Conservation (phyloP, 2,113 vertebrate genomes). For the Gallinago media region DNA sequence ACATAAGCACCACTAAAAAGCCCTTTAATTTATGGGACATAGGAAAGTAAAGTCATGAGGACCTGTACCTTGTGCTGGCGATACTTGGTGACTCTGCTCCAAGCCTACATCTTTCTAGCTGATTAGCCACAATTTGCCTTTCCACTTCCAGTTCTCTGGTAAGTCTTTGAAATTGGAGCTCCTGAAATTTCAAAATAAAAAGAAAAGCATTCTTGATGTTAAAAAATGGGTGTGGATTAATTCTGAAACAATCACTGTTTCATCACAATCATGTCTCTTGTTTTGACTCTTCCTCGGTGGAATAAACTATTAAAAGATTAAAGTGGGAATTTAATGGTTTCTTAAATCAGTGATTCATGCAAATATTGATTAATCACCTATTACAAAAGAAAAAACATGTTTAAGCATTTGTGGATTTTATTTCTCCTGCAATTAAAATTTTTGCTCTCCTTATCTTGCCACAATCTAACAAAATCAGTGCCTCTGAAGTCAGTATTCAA, state of each 20-base stretch:
- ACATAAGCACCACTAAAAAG: neutral
- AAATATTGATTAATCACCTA: slow-evolving; percentile 40
- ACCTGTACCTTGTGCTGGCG: slow-evolving; percentile 95
- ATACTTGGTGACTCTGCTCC: slow-evolving; percentile 95
- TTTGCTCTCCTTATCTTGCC: slow-evolving; percentile 20
- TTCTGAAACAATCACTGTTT: slow-evolving; percentile 40
- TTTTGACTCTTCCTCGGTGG: neutral
- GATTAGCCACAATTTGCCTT: slow-evolving; percentile 99
- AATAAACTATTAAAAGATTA: neutral
- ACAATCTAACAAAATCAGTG: neutral
- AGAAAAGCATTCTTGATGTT: slow-evolving; percentile 70
- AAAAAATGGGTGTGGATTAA: slow-evolving; percentile 53
- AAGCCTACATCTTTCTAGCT: slow-evolving; percentile 99
- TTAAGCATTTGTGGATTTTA: slow-evolving; percentile 18
- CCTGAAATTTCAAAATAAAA: slow-evolving; percentile 84
- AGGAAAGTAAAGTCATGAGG: slow-evolving; percentile 62
- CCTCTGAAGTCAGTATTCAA: neutral
- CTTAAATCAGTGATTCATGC: slow-evolving; percentile 19
- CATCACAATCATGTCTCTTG: slow-evolving; percentile 12
- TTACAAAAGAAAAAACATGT: neutral
- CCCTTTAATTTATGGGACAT: slow-evolving; percentile 9
- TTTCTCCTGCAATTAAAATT: slow-evolving; percentile 9
- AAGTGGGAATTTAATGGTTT: neutral
- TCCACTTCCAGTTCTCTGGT: slow-evolving; percentile 99
- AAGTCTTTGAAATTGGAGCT: slow-evolving; percentile 99